Conservation (phyloP, 2,797 vertebrate genomes). For the Thamnophis elegans region DNA sequence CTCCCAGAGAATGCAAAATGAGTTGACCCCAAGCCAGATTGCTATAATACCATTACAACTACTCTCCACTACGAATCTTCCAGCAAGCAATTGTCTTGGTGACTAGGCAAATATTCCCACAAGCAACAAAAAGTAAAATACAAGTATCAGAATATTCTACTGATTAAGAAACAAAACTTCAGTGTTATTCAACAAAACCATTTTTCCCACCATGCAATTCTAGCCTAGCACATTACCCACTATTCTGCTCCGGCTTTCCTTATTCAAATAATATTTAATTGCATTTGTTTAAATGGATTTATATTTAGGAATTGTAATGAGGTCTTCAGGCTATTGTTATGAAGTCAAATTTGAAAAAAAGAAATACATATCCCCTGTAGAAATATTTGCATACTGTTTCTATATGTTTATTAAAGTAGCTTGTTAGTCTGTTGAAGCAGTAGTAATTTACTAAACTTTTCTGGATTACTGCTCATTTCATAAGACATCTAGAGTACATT, state of each 20-base stretch:
- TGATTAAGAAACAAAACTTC: not conserved
- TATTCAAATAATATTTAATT: not conserved
- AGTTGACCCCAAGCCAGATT: conserved; percentile 48
- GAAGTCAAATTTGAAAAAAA: not conserved
- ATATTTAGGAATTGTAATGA: not conserved
- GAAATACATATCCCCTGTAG: not conserved
- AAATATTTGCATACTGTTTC: not conserved
- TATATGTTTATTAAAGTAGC: not conserved
- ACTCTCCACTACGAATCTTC: conserved; percentile 44
- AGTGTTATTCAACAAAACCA: not conserved
- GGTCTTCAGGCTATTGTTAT: not conserved
- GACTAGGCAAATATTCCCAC: not conserved
- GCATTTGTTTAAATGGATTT: not conserved
- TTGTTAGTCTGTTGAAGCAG: not conserved
- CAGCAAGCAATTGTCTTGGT: conserved; percentile 55
- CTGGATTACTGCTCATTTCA: not conserved
- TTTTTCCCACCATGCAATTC: not conserved
- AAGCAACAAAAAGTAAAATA: not conserved
- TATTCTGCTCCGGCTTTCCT: no score
- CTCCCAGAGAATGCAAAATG: conserved; percentile 48
- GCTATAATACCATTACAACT: conserved; percentile 50
- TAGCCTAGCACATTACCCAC: not conserved
- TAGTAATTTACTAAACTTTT: not conserved
- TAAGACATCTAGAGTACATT: not conserved
- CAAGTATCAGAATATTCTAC: not conserved